Conservation (phyloP, 2,113 vertebrate genomes). For the Megaleporinus macrocephalus region DNA sequence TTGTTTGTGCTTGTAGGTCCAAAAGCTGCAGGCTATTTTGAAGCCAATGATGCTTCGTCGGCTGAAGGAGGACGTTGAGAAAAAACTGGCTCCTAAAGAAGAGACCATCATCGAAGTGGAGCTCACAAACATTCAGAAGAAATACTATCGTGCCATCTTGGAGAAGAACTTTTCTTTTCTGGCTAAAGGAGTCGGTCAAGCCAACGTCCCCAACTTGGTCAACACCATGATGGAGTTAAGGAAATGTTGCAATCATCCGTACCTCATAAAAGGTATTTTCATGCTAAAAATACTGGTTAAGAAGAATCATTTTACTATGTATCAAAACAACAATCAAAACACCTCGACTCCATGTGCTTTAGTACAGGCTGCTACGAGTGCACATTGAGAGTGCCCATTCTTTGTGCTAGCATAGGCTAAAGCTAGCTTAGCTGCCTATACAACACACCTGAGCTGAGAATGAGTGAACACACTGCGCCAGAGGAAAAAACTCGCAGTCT, state of each 20-base stretch:
- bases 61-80: slow-evolving; percentile 98
- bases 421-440: too few relatives aligned
- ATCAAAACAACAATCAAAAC: too few relatives aligned
- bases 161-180: slow-evolving; percentile 99
- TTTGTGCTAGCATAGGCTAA: too few relatives aligned
- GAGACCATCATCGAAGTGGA: slow-evolving; percentile 99
- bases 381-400: too few relatives aligned
- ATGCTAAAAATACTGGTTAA: not conserved
- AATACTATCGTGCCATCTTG: slow-evolving; percentile 96
- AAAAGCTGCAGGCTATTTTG: slow-evolving; percentile 95
- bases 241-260: slow-evolving; percentile 98
- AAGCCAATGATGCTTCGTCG: slow-evolving; percentile 99
- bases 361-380: too few relatives aligned
- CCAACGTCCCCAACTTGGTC: slow-evolving; percentile 96
- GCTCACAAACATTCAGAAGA: slow-evolving; percentile 99
- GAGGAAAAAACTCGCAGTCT: too few relatives aligned
- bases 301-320: too few relatives aligned
- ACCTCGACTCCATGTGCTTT: too few relatives aligned
- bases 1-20: slow-evolving; percentile 80
- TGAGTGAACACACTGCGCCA: too few relatives aligned
- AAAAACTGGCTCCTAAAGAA: slow-evolving; percentile 96
- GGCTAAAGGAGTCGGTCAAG: slow-evolving; percentile 94
- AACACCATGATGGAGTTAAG: slow-evolving; percentile 99
- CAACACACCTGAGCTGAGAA: too few relatives aligned
- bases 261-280: slow-evolving; percentile 95